phyloP scores from a whole-genome alignment of 2,888 invertebrate species.

The Eupsilia transversa region DNA sequence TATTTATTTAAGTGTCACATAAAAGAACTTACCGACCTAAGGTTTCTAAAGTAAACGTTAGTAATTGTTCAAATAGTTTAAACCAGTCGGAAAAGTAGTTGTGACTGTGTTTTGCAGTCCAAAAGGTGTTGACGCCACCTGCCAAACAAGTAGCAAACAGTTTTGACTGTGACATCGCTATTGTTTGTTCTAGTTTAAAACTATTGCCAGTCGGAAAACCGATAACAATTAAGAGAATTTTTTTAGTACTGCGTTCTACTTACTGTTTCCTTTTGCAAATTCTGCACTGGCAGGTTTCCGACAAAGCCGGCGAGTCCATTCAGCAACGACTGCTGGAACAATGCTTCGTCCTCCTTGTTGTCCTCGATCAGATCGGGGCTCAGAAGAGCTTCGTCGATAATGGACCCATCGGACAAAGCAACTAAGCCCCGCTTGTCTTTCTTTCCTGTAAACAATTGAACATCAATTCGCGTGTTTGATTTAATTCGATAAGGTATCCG shows the following conservation, averaged over 20 bases:
- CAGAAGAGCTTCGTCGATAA: slow-evolving; percentile 92
- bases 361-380: slow-evolving; percentile 81
- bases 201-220: no score
- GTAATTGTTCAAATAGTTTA: not conserved
- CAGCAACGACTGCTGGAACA: slow-evolving; percentile 90
- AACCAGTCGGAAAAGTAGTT: not conserved
- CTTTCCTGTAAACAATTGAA: slow-evolving; percentile 80
- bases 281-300: slow-evolving; percentile 91
- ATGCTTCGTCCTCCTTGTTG: slow-evolving; percentile 78
- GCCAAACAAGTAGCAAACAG: not conserved
- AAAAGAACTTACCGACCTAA: not conserved
- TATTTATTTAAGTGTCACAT: not conserved
- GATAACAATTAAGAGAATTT: not conserved
- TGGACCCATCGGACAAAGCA: slow-evolving; percentile 92
- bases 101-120: not conserved
- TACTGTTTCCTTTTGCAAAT: slow-evolving; percentile 91
- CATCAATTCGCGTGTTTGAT: not conserved
- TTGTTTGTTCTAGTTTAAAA: not conserved
- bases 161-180: not conserved
- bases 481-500: no score
- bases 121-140: not conserved
- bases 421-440: slow-evolving; percentile 92
- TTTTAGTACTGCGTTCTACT: slow-evolving; percentile 60
- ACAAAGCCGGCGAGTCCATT: slow-evolving; percentile 93
- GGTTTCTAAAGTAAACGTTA: not conserved